phyloP scores from a whole-genome alignment of 92 coral and sea anemone genomes.

The Palythoa caribaeorum region DNA sequence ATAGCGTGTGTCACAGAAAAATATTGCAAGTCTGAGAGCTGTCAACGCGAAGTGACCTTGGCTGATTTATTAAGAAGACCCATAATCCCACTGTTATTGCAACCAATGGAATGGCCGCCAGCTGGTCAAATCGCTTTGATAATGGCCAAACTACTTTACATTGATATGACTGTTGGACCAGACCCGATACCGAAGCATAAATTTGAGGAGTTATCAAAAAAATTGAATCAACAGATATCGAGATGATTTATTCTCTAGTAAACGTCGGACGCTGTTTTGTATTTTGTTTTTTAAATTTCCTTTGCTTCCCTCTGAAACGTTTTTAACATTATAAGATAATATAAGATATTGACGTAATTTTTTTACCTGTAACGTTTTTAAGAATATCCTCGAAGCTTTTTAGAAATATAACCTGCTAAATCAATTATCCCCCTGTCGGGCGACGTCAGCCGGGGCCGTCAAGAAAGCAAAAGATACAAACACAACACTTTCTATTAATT shows the following conservation, averaged over 20 bases:
- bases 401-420: too few relatives aligned
- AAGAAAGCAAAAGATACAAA: too few relatives aligned
- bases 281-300: background rate
- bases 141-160: constrained; percentile 84
- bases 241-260: background rate
- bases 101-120: constrained; percentile 90
- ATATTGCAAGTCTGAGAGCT: constrained; percentile 86
- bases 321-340: too few relatives aligned
- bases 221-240: constrained; percentile 25
- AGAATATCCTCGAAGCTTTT: too few relatives aligned
- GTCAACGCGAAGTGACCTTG: constrained; percentile 90
- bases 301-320: background rate
- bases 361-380: too few relatives aligned
- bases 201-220: constrained; percentile 22
- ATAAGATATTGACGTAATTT: too few relatives aligned
- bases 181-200: constrained; percentile 7
- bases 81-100: constrained; percentile 83
- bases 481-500: too few relatives aligned
- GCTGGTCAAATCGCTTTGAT: constrained; percentile 86
- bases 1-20: constrained; percentile 81
- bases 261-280: background rate
- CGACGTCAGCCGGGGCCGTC: too few relatives aligned
- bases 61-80: constrained; percentile 88
- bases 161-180: constrained; percentile 67
- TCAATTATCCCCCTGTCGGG: too few relatives aligned